phyloP scores from a whole-genome alignment of 2,797 vertebrate species.

The Neostethus bicornis region DNA sequence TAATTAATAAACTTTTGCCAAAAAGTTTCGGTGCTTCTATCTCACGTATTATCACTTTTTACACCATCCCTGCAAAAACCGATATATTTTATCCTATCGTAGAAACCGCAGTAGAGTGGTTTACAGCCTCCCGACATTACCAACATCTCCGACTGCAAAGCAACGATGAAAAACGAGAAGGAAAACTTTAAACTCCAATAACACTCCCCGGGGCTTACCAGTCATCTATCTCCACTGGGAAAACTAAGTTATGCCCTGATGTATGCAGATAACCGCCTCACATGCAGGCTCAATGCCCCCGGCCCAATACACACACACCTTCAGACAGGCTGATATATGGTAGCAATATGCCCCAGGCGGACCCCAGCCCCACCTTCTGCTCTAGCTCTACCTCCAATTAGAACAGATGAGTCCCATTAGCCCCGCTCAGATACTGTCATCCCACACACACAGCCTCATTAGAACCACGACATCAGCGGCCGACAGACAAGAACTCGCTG shows the following conservation, averaged over 20 bases:
- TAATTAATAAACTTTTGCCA: conserved; percentile 31
- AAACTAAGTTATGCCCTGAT: conserved; percentile 79
- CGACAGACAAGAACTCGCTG: conserved; percentile 67
- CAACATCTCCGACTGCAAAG: conserved; percentile 50
- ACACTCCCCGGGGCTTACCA: conserved; percentile 70
- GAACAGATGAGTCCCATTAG: conserved; percentile 85
- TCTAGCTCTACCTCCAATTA: conserved; percentile 77
- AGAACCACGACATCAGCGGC: conserved; percentile 67
- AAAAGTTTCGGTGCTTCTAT: conserved; percentile 8
- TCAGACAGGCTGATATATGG: conserved; percentile 84
- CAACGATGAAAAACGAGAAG: conserved; percentile 74
- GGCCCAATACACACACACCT: conserved; percentile 52
- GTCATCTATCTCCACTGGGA: conserved; percentile 76
- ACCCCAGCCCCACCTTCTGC: conserved; percentile 64
- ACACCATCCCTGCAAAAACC: conserved; percentile 21
- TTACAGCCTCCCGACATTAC: conserved; percentile 49
- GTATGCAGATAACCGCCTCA: conserved; percentile 76
- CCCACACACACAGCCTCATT: conserved; percentile 75
- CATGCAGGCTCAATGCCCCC: conserved; percentile 40
- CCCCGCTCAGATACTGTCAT: conserved; percentile 76
- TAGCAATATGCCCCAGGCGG: conserved; percentile 84
- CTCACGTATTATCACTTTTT: conserved; percentile 12
- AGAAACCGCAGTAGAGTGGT: conserved; percentile 39
- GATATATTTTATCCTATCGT: conserved; percentile 15
- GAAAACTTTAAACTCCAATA: conserved; percentile 79